Conservation (phyloP, 2,113 vertebrate species). For the Sinocyclocheilus anophthalmus region DNA sequence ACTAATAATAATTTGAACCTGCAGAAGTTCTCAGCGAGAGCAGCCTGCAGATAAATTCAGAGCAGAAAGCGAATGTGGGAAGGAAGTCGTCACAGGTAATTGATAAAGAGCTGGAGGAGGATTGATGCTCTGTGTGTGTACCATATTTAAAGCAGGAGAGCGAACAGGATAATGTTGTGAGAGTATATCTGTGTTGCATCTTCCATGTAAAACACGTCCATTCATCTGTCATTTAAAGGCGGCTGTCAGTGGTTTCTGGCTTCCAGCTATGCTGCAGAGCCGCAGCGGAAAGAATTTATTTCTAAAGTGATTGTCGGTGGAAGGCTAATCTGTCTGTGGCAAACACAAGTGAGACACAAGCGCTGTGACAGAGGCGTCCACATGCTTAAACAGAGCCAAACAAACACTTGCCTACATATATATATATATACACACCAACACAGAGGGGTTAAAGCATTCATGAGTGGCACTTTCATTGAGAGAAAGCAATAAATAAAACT, state of each 20-base stretch:
- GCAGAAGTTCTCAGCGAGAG: not conserved
- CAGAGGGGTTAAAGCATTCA: not conserved
- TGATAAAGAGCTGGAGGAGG: conserved; percentile 16
- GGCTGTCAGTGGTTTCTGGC: conserved; percentile 19
- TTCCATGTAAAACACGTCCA: conserved; percentile 34
- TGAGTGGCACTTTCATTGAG: not conserved
- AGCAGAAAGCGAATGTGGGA: not conserved
- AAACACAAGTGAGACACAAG: conserved; percentile 11
- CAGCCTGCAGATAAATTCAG: not conserved
- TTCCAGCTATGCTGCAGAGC: not conserved
- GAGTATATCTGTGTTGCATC: conserved; percentile 12
- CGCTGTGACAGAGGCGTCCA: not conserved
- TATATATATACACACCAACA: not conserved
- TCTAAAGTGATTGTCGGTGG: conserved; percentile 34
- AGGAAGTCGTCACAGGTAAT: not conserved
- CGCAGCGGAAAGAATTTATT: conserved; percentile 23
- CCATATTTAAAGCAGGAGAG: not conserved
- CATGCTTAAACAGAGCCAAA: not conserved
- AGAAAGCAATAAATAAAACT: not conserved
- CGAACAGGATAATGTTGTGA: conserved; percentile 6
- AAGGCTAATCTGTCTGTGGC: conserved; percentile 36
- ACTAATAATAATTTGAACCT: conserved; percentile 12
- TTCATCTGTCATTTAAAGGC: conserved; percentile 51
- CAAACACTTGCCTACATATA: not conserved
- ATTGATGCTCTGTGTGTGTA: not conserved